Base-by-base conservation (phyloP, 2,113 vertebrate genomes). In the Athene cunicularia region DNA sequence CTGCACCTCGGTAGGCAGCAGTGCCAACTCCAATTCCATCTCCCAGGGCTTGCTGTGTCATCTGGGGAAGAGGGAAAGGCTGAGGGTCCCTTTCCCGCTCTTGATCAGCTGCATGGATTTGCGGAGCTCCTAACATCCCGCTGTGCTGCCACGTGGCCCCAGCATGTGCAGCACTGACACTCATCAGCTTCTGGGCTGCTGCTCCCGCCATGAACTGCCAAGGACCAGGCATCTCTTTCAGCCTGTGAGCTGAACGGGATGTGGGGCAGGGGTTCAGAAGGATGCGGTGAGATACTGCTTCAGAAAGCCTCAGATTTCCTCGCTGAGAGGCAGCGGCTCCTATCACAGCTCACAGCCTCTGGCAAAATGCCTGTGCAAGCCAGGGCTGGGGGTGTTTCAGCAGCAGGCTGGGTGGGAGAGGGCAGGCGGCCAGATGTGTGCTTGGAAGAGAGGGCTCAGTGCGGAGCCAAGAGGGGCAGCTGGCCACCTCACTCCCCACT, bases 361-460 rank as follows among this genome's bases (percentile, higher is more conserved):
- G 72, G 71, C 91, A 80, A 8, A 1, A 20, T 8, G 64, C 56
- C 91, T 9, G 49, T 0, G 39, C 11, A 21, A 73, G 87, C 49
- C 6, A 6, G 76, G 67, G 67, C 80, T 59, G 71, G 74, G 79
- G 79, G 74, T 18, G 68, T 60, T 45, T 28, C 1, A 5, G 90
- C 62, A 80, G 87, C 83, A 63, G 80, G 73, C 35, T 41, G 74
- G 66, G 71, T 12, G 67, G 63, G 59, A 93, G 87, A 89, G 73
- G 92, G 67, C 75, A 64, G 67, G 72, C 60, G 39, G 88, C 79
- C 95, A 95, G 95, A 90, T 93, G 96, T 79, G 86, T 6, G 43
- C 91, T 76, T 18, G 2, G 62, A 24, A 19, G 53, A 88, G 62
- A 79, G 60, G 53, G 60, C 49, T 95, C 28, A 1, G 9, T 27